phyloP scores from a whole-genome alignment of 2,113 vertebrate genomes.

The Marmota monax region DNA sequence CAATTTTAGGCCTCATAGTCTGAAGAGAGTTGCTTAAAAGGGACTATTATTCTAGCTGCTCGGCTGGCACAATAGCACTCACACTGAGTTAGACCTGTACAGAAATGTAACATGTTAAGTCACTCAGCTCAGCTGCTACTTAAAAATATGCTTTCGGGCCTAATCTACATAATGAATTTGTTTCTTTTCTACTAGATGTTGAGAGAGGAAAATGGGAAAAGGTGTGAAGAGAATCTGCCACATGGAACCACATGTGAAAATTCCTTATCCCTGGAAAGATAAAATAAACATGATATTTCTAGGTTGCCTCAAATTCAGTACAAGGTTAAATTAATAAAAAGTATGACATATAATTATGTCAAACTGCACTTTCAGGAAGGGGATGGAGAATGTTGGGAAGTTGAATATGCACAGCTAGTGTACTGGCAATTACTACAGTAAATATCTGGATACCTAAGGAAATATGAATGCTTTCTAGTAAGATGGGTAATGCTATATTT shows the following conservation, averaged over 20 bases:
- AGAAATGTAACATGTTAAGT: not conserved
- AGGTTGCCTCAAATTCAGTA: not conserved
- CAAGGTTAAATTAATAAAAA: conserved; percentile 48
- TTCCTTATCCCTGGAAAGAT: conserved; percentile 23
- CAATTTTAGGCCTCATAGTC: not conserved
- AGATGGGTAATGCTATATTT: not conserved
- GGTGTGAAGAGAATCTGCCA: conserved; percentile 17
- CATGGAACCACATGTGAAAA: not conserved
- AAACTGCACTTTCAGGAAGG: not conserved
- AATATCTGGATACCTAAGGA: not conserved
- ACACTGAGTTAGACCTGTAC: not conserved
- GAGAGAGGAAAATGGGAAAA: not conserved
- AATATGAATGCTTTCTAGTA: not conserved
- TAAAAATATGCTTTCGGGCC: conserved; percentile 11
- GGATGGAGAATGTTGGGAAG: not conserved
- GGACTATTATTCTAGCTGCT: not conserved
- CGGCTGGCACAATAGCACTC: not conserved
- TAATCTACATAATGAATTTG: conserved; percentile 7
- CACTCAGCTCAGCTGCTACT: not conserved
- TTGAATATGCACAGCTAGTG: not conserved
- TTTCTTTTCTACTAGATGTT: conserved; percentile 35
- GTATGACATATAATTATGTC: not conserved
- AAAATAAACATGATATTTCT: not conserved
- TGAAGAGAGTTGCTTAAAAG: conserved; percentile 9
- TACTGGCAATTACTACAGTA: not conserved